phyloP scores from a whole-genome alignment of 2,888 invertebrate genomes.

The Thalpophila matura region DNA sequence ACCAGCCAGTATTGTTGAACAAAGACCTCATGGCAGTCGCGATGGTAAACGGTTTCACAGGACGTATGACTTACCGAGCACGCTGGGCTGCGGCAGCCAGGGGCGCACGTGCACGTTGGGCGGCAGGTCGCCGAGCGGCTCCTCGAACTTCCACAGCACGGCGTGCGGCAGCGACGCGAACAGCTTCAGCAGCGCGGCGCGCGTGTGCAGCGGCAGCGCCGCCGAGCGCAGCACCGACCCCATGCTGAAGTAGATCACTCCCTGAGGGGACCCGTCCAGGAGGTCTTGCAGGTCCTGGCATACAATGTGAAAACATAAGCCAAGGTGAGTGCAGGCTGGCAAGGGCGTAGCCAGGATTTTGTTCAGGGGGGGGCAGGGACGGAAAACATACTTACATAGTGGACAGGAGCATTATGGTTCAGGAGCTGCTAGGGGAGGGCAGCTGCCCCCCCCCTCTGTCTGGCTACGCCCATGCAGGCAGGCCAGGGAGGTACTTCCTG shows the following conservation, averaged over 20 bases:
- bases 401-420: too few relatives aligned
- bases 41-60: too few relatives aligned
- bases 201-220: conserved; percentile 60
- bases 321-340: too few relatives aligned
- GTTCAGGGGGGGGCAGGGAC: too few relatives aligned
- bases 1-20: too few relatives aligned
- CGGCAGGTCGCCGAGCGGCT: conserved; percentile 73
- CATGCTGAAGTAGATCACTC: conserved; percentile 84
- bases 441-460: too few relatives aligned
- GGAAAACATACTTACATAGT: too few relatives aligned
- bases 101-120: conserved; percentile 82
- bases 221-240: conserved; percentile 78
- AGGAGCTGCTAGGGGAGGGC: too few relatives aligned
- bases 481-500: too few relatives aligned
- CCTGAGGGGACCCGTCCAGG: conserved; percentile 74
- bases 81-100: conserved; percentile 90
- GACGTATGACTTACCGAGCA: conserved; percentile 87
- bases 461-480: too few relatives aligned
- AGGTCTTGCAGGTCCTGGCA: conserved; percentile 78
- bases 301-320: neutral
- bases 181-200: conserved; percentile 65
- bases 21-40: too few relatives aligned
- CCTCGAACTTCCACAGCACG: conserved; percentile 89
- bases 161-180: conserved; percentile 76
- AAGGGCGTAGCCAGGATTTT: too few relatives aligned